Evolutionary conservation across 1,140 invertebrate genomes (phyloP).

Genomic region (Drosophila funebris): DNA sequence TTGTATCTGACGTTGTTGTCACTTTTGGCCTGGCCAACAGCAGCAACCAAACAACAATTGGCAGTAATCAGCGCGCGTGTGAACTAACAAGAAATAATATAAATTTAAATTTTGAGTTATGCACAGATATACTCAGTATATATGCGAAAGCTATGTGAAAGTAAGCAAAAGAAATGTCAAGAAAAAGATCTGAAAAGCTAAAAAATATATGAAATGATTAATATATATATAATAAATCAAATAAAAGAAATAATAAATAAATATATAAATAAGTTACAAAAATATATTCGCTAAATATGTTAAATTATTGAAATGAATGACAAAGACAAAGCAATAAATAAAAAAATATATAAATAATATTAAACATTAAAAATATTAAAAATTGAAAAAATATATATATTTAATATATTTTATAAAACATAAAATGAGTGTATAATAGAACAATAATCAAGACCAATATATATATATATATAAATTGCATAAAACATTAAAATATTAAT

Average conservation of each 20-base stretch:
- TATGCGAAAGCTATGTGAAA: slow-evolving; percentile 27
- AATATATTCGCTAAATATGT: too few species aligned
- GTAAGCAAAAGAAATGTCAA: slow-evolving; percentile 27
- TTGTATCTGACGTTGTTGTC: slow-evolving; percentile 37
- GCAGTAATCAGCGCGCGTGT: slow-evolving; percentile 47
- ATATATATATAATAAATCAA: neutral
- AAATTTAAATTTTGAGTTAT: slow-evolving; percentile 16
- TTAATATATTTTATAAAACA: neutral
- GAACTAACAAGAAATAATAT: slow-evolving; percentile 17
- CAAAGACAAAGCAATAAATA: too few species aligned
- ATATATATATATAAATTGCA: slow-evolving; percentile 1
- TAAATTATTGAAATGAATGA: too few species aligned
- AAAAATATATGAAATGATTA: neutral
- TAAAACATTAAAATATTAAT: neutral
- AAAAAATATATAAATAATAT: neutral
- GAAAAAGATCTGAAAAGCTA: neutral
- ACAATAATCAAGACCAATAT: too few species aligned
- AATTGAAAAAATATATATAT: neutral
- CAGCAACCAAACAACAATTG: slow-evolving; percentile 36
- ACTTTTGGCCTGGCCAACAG: slow-evolving; percentile 39
- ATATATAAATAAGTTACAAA: neutral
- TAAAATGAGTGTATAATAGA: neutral
- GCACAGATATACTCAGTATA: slow-evolving; percentile 4
- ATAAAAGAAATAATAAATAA: neutral
- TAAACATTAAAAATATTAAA: neutral